Conservation (phyloP, 1,140 invertebrate species). For the Teleogryllus occipitalis region DNA sequence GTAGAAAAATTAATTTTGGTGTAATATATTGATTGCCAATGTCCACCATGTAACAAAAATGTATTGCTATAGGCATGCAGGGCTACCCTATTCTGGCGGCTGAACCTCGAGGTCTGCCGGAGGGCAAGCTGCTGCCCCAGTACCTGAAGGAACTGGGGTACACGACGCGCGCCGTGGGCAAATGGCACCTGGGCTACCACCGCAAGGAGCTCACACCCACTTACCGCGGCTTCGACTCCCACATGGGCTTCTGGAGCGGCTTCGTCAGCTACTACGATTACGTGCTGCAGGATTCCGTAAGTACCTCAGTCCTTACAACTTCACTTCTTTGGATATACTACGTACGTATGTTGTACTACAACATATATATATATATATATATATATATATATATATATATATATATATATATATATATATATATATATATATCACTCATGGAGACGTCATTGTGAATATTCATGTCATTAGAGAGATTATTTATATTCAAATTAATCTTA, state of each 20-base stretch:
- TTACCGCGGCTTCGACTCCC: slow-evolving; percentile 39
- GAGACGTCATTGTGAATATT: too few relatives aligned
- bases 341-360: neutral
- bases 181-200: slow-evolving; percentile 43
- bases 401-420: too few relatives aligned
- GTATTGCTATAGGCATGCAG: slow-evolving; percentile 45
- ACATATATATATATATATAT: too few relatives aligned
- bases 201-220: slow-evolving; percentile 35
- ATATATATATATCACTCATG: too few relatives aligned
- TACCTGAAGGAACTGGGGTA: slow-evolving; percentile 42
- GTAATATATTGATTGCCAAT: neutral
- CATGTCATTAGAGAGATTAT: too few relatives aligned
- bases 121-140: slow-evolving; percentile 44
- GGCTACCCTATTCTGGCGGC: slow-evolving; percentile 46
- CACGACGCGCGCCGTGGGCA: slow-evolving; percentile 42
- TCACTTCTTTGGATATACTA: neutral
- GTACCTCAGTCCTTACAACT: neutral
- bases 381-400: too few relatives aligned
- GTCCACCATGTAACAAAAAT: neutral
- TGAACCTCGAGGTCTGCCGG: slow-evolving; percentile 46
- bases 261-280: slow-evolving; percentile 40
- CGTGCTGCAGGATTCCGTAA: slow-evolving; percentile 28
- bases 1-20: neutral
- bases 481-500: too few relatives aligned
- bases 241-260: slow-evolving; percentile 40